A percentile compares a stretch with the other conserved stretches of the same genome.
Evolutionary conservation across 2,797 vertebrate species (phyloP).

Genomic region (Hoplostethus atlanticus): DNA sequence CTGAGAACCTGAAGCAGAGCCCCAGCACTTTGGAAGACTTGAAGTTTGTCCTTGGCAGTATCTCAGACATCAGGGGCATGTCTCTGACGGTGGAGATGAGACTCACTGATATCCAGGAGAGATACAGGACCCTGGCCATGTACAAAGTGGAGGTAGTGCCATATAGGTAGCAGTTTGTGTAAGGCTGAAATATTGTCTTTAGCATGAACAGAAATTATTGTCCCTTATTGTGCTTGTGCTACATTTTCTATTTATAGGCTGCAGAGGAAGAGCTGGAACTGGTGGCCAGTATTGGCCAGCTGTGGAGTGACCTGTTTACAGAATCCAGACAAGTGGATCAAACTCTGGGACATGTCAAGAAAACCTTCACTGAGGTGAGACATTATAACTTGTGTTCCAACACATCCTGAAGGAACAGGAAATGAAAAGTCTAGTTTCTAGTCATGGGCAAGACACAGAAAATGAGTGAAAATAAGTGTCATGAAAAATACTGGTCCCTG

Average conservation of each 20-base stretch:
- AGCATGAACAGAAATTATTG: background rate
- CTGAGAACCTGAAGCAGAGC: slow-evolving; percentile 80
- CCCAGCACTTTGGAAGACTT: slow-evolving; percentile 89
- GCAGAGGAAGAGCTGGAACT: slow-evolving; percentile 84
- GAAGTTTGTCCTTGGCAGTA: slow-evolving; percentile 89
- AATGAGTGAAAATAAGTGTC: background rate
- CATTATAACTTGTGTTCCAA: background rate
- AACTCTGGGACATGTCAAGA: slow-evolving; percentile 88
- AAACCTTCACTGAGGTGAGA: slow-evolving; percentile 89
- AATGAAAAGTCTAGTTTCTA: background rate
- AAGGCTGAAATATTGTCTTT: background rate
- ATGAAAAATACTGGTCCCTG: background rate
- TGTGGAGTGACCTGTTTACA: slow-evolving; percentile 86
- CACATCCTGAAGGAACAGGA: background rate
- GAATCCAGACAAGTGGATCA: slow-evolving; percentile 87
- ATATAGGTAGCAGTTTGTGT: background rate
- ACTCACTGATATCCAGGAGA: slow-evolving; percentile 88
- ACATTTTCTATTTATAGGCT: slow-evolving; percentile 76
- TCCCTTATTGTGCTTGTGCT: background rate
- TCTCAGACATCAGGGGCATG: slow-evolving; percentile 87
- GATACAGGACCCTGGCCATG: slow-evolving; percentile 90
- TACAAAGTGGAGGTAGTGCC: slow-evolving; percentile 88
- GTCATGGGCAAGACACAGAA: background rate
- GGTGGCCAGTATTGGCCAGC: slow-evolving; percentile 75
- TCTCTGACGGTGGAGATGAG: slow-evolving; percentile 90